Base-by-base conservation (phyloP, 2,113 vertebrate species). In the Anarrhichthys ocellatus region DNA sequence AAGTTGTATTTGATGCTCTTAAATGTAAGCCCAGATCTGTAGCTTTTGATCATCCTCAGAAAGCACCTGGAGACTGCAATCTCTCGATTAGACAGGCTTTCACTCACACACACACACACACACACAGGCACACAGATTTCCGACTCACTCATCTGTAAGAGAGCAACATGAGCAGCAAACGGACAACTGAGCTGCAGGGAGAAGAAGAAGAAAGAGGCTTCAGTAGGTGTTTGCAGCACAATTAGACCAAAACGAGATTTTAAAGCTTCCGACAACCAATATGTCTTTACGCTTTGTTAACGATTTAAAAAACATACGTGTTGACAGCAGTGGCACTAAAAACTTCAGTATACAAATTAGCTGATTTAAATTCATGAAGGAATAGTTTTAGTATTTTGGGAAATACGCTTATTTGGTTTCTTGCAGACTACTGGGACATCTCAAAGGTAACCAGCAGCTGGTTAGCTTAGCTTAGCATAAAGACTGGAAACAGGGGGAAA, bases 11-110 rank as follows among this genome's bases (percentile, higher is more conserved):
- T 32, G 0, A 32, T 32, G 32, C 32, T 32, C 32, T 4, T 32
- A 32, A 32, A 32, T 32, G 0, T 27, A 52, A 66, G 46, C 65
- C 67, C 71, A 78, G 67, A 68, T 75, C 71, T 87, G 84, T 77
- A 80, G 81, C 78, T 81, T 83, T 76, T 83, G 69, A 91, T 91
- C 78, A 79, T 66, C 52, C 54, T 87, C 84, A 78, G 62, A 78
- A 65, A 65, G 63, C 52, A 79, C 83, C 76, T 83, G 70, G 58
- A 86, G 65, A 75, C 82, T 58, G n/a, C 50, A 36, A 1, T 13
- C 13, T 63, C 66, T 61, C 44, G 13, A 73, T 78, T 78, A 78
- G 82, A 83, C 81, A 82, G 24, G 58, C 34, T 14, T 56, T n/a
- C 80, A 52, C 61, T 1, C 40, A 32, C 54, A 38, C 70, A 32